phyloP scores from a whole-genome alignment of 2,888 invertebrate genomes.

The Terebella lapidaria region DNA sequence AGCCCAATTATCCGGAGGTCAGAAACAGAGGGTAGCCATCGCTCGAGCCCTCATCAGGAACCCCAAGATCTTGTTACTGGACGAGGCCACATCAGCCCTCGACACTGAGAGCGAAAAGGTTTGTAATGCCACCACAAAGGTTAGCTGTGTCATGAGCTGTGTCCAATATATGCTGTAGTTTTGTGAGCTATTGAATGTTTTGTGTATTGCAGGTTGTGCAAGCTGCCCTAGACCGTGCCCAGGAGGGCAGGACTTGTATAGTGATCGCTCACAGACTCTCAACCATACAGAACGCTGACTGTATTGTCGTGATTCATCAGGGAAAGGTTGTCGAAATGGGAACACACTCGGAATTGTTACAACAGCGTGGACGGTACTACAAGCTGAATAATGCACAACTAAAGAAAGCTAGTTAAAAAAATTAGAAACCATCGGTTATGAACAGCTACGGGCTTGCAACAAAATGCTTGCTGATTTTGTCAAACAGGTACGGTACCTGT shows the following conservation, averaged over 20 bases:
- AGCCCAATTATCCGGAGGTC: slow-evolving; percentile 76
- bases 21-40: slow-evolving; percentile 82
- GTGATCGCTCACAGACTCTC: slow-evolving; percentile 58
- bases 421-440: too few species aligned
- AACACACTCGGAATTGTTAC: slow-evolving; percentile 55
- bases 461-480: too few species aligned
- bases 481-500: too few species aligned
- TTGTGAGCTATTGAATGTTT: too few species aligned
- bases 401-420: too few species aligned
- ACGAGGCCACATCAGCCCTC: slow-evolving; percentile 48
- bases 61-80: slow-evolving; percentile 56
- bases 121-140: too few species aligned
- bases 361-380: slow-evolving; percentile 53
- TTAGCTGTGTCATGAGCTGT: too few species aligned
- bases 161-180: too few species aligned
- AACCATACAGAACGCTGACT: slow-evolving; percentile 57
- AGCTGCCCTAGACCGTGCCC: slow-evolving; percentile 62
- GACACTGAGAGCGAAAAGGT: slow-evolving; percentile 49
- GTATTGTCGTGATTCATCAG: slow-evolving; percentile 56
- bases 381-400: too few species aligned
- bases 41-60: slow-evolving; percentile 69
- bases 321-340: slow-evolving; percentile 57
- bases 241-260: slow-evolving; percentile 56
- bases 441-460: too few species aligned
- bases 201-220: slow-evolving; percentile 73